Evolutionary conservation across 2,888 invertebrate genomes (phyloP), one percentile per base, ranked within the genome.

Genomic region (Andricus curvator): DNA sequence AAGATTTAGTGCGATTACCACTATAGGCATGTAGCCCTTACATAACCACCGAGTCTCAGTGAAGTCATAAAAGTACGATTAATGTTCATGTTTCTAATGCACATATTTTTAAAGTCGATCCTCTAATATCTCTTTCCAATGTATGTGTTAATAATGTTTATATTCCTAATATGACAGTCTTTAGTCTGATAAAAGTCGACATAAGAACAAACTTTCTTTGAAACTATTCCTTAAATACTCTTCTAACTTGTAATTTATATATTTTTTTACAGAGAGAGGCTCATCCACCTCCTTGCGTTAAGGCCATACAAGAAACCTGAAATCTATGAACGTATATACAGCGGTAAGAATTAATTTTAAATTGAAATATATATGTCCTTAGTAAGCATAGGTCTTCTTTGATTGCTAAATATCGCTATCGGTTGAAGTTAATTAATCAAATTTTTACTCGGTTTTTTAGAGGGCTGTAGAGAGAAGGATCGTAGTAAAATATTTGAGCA

Each of bases 251-350:
- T 25, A 64, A 22, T n/a, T 62, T 44, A 6, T 93, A 37, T 37
- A 91, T 92, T 93, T 90, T 92, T 93, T 94, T 95, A 89, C 94
- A 97, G 98, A 93, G 98, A 98, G 94, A 96, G 98, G 93, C 95
- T 99, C 92, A 97, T 99, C 93, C 99, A 99, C 93, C 95, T 98
- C 93, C 95, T 99, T 93, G 99, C 98, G 88, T 94, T 98, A 93
- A 96, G 97, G 94, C 97, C 98, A 85, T 98, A 96, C 94, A 99
- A 98, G 94, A 98, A 98, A 94, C 97, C 97, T 82, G 98, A 99
- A 94, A 94, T 99, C 84, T 96, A 95, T 92, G 94, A 96, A 88
- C 96, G 97, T 90, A 94, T 99, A 88, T 95, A 94, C 88, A 80
- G 81, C 81, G 85, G 84, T 85, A 67, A 82, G 62, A 22, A 60